Base-by-base conservation (phyloP, 1,140 invertebrate genomes). In the Octopus bimaculoides region DNA sequence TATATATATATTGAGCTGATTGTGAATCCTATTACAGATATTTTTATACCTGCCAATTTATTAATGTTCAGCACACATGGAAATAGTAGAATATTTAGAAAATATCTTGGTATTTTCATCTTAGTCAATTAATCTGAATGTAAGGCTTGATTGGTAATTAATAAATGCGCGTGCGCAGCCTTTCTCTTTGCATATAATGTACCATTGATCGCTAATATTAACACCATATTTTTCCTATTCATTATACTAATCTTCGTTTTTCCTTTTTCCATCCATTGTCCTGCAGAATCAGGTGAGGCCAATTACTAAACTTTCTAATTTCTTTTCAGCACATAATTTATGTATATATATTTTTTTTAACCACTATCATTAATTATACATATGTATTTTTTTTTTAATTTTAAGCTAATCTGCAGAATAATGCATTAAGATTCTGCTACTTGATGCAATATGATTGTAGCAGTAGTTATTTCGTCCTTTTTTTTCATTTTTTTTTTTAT, bases 311-410 rank as follows among this genome's bases (percentile, higher is more conserved):
- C 12, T 55, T 77, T 79, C 69, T 75, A 75, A 71, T 75, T 75
- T 41, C 52, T 17, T 79, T 73, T 80, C 79, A 80, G 79, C 71
- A 54, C 26, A 61, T 41, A 17, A 52, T n/a, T 52, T 66, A 78
- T 55, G 41, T n/a, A 17, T 41, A 56, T 26, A 69, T 26, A 17
- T 41, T 69, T n/a, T 17, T 54, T 6, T 54, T 17, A 55, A 54
- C 17, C 54, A 77, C 54, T 77, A 69, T 61, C 17, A 61, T 61
- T 61, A 17, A 10, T 61, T 61, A 41, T 61, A 10, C 17, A 10
- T 61, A 61, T 10, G 9, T 61, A 61, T 61, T 61, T 61, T 61
- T 61, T 61, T 61, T 61, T 5, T 5, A 6, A 69, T 69, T 20
- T 17, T 69, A 69, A 69, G 17, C 14, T 12, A 69, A 6, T 69